Conservation (phyloP, 2,797 vertebrate species). For the Trachops cirrhosus region DNA sequence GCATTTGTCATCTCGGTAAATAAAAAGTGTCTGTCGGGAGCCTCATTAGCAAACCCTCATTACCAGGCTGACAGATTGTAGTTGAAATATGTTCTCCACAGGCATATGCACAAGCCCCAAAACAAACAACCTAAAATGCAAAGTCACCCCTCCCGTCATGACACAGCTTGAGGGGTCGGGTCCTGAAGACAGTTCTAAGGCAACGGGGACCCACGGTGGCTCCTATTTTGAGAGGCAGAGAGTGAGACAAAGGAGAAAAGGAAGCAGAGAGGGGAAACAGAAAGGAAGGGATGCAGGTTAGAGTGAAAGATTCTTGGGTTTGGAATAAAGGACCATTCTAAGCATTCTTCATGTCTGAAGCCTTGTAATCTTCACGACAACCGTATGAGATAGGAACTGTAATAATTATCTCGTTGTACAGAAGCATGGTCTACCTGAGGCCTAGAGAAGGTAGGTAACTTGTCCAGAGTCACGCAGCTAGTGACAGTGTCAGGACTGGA, state of each 20-base stretch:
- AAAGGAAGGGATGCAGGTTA: neutral
- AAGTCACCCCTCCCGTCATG: neutral
- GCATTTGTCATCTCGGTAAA: slow-evolving; percentile 66
- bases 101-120: neutral
- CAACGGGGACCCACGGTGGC: rapidly evolving
- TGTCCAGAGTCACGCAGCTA: neutral
- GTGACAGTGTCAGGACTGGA: neutral
- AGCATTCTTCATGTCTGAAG: neutral
- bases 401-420: neutral
- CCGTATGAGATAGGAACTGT: neutral
- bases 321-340: neutral
- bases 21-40: slow-evolving; percentile 47
- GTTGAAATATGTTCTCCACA: slow-evolving; percentile 32
- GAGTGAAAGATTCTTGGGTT: neutral
- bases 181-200: slow-evolving; percentile 9
- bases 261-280: neutral
- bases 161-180: neutral
- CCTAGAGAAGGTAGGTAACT: neutral
- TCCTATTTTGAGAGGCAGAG: neutral
- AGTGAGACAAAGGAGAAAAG: neutral
- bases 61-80: slow-evolving; percentile 54
- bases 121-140: slow-evolving; percentile 6
- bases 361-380: neutral
- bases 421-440: neutral
- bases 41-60: slow-evolving; percentile 62